Evolutionary conservation across 2,113 vertebrate species (phyloP).

Genomic region (Strigops habroptila): DNA sequence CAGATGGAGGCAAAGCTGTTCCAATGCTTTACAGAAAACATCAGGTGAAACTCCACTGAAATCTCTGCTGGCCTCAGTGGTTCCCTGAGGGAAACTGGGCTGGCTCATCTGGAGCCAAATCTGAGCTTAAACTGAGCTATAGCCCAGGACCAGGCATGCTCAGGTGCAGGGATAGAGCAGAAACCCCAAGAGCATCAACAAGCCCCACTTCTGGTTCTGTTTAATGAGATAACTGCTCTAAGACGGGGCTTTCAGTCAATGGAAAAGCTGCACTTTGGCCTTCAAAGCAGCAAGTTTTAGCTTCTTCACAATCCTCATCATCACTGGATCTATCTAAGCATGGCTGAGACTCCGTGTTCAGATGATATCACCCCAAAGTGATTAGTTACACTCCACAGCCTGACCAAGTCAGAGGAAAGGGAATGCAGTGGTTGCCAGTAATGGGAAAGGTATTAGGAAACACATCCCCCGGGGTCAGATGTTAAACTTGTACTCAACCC

Average conservation of each 20-base stretch:
- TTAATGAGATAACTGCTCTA: not conserved
- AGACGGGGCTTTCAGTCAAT: not conserved
- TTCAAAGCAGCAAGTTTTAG: not conserved
- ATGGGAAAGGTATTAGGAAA: conserved; percentile 10
- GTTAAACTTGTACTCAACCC: not conserved
- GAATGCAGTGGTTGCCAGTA: conserved; percentile 8
- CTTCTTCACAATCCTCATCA: not conserved
- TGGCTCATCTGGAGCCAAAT: not conserved
- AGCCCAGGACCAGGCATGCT: not conserved
- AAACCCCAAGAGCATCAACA: not conserved
- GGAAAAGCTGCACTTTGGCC: not conserved
- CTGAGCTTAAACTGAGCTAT: not conserved
- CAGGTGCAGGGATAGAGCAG: not conserved
- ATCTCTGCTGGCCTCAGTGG: not conserved
- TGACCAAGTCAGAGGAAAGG: conserved; percentile 15
- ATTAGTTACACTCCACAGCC: not conserved
- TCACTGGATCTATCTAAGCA: not conserved
- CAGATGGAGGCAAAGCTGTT: not conserved
- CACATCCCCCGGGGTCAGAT: not conserved
- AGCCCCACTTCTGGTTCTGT: not conserved
- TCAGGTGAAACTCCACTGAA: not conserved
- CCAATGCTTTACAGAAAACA: not conserved
- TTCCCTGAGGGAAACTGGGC: not conserved
- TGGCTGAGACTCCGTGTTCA: not conserved
- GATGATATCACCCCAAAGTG: not conserved